Conservation (phyloP, 2,113 vertebrate genomes). For the Cynocephalus volans region DNA sequence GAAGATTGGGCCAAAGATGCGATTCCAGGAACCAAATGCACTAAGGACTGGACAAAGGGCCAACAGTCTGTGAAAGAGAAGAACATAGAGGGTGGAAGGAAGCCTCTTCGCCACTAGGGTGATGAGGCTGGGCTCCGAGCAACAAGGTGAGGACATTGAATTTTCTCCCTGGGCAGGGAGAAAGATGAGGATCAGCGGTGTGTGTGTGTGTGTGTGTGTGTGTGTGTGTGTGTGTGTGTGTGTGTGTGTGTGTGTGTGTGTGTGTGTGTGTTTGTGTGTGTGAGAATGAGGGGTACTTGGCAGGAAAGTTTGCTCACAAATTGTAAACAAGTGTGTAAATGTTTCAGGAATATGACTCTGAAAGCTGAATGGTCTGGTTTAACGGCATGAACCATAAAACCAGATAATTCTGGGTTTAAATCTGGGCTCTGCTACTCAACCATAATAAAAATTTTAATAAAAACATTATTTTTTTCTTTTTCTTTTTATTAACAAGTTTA, state of each 20-base stretch:
- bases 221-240: neutral
- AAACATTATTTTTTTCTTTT: neutral
- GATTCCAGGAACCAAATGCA: neutral
- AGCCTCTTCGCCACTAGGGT: neutral
- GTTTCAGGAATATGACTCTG: neutral
- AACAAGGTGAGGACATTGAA: neutral
- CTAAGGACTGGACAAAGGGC: neutral
- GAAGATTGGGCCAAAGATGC: neutral
- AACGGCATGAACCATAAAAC: neutral
- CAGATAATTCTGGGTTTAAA: neutral
- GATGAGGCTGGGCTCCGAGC: neutral
- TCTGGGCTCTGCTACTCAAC: neutral
- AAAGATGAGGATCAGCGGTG: neutral
- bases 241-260: neutral
- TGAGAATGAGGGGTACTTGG: neutral
- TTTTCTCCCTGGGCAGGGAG: neutral
- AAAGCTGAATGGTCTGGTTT: slow-evolving; percentile 19
- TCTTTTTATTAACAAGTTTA: neutral
- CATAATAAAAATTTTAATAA: neutral
- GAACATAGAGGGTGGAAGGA: neutral
- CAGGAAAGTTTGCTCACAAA: slow-evolving; percentile 28
- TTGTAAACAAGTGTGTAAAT: neutral
- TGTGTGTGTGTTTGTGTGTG: neutral
- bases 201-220: neutral
- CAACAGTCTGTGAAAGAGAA: neutral